Base-by-base conservation (phyloP, 2,113 vertebrate genomes). In the Trochalopteron elliotii region DNA sequence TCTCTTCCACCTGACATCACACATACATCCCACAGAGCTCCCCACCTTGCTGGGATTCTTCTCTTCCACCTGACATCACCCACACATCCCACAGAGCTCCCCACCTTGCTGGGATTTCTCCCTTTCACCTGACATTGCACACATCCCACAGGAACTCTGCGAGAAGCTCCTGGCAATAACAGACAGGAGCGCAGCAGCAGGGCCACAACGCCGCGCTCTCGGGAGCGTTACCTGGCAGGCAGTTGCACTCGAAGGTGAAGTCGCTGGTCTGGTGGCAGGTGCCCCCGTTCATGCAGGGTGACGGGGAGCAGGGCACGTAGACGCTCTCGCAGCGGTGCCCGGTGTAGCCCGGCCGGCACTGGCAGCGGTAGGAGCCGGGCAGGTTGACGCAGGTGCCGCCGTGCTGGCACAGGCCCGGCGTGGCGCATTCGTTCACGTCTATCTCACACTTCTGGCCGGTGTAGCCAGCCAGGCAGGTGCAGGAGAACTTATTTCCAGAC, bases 271-370 rank as follows among this genome's bases (percentile, higher is more conserved):
- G 98, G 42, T 99, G 98, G 91, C 99, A 99, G 83, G 99, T 99
- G 71, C 99, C 99, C 76, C 99, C 99, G 5, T 99, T 99, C 56
- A 98, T 97, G 76, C 99, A 99, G 1, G 99, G 99, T 0, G 99
- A 99, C 0, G 99, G 99, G 2, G 98, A 98, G 59, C 99, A 99
- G 0, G 99, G 99, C 85, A 98, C 87, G 5, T 99, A 99, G 0
- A 91, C 67, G 14, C 98, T 99, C 87, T 99, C 98, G 15, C 99
- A 99, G 79, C 97, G 98, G 35, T 95, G 97, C 15, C 99, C 99
- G 0, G 98, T 99, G 83, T 98, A 99, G 27, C 98, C 98, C 3
- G 97, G 92, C 14, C 93, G 56, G 91, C 99, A 99, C 72, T 86
- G 97, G 89, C 99, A 99, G 16, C 97, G 98, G 96, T 98, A 99